Conservation (phyloP, 2,888 invertebrate genomes). For the Calliopum simillimum region DNA sequence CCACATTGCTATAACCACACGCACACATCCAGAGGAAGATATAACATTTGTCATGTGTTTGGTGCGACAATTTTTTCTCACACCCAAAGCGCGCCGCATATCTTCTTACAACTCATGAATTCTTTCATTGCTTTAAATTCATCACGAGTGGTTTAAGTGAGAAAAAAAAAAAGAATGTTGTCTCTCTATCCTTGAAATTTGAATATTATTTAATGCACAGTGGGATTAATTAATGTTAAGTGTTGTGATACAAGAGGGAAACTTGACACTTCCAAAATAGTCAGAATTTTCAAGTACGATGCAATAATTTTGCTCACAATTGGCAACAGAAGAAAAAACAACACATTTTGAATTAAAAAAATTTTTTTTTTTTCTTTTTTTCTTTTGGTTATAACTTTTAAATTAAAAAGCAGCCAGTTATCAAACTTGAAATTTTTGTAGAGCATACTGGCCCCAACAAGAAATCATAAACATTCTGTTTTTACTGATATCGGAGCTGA, state of each 20-base stretch:
- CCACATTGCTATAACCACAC: background rate
- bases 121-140: conserved; percentile 18
- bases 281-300: conserved; percentile 14
- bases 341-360: too few relatives aligned
- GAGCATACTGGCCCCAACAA: background rate
- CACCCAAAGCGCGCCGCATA: background rate
- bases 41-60: background rate
- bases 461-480: background rate
- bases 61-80: too few relatives aligned
- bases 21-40: background rate
- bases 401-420: background rate
- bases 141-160: conserved; percentile 2
- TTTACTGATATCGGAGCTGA: background rate
- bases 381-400: too few relatives aligned
- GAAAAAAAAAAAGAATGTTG: background rate
- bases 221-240: background rate
- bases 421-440: conserved; percentile 7
- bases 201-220: conserved; percentile 10
- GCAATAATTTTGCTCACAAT: background rate
- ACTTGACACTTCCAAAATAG: background rate
- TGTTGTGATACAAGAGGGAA: background rate
- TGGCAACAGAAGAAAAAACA: too few relatives aligned
- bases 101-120: background rate
- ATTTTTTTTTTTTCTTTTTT: background rate
- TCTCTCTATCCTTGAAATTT: conserved; percentile 10